Conservation (phyloP, 2,797 vertebrate genomes). For the Mormyrus hasselquistii region DNA sequence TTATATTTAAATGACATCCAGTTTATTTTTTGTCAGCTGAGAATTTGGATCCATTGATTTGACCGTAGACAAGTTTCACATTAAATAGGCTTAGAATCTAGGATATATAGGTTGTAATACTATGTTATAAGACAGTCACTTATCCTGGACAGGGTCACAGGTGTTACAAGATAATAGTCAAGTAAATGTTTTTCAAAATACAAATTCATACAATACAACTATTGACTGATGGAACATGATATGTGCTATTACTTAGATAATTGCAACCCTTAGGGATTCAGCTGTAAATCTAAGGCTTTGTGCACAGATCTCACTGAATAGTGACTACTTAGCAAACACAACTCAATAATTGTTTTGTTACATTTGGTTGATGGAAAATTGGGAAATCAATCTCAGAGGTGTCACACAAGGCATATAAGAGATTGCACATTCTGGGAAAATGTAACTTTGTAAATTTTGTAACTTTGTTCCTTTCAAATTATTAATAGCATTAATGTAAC, state of each 20-base stretch:
- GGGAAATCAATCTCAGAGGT: not conserved
- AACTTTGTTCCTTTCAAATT: not conserved
- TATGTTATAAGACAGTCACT: not conserved
- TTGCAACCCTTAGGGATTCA: not conserved
- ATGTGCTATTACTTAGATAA: not conserved
- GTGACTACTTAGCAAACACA: conserved; percentile 3
- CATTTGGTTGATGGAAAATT: not conserved
- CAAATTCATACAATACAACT: not conserved
- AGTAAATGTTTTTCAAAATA: not conserved
- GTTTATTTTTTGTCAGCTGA: not conserved
- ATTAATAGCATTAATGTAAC: not conserved
- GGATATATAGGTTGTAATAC: not conserved
- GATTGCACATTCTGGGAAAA: not conserved
- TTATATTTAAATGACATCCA: not conserved
- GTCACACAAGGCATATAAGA: not conserved
- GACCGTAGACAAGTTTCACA: not conserved
- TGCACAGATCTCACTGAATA: not conserved
- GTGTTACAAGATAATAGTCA: not conserved
- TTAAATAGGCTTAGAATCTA: not conserved
- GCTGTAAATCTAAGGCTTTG: not conserved
- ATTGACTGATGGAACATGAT: not conserved
- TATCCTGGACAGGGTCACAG: not conserved
- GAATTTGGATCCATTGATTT: not conserved
- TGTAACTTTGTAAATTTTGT: not conserved
- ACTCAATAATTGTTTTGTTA: conserved; percentile 3